Evolutionary conservation across 2,113 vertebrate genomes (phyloP).

Genomic region (Hypanus sabinus): DNA sequence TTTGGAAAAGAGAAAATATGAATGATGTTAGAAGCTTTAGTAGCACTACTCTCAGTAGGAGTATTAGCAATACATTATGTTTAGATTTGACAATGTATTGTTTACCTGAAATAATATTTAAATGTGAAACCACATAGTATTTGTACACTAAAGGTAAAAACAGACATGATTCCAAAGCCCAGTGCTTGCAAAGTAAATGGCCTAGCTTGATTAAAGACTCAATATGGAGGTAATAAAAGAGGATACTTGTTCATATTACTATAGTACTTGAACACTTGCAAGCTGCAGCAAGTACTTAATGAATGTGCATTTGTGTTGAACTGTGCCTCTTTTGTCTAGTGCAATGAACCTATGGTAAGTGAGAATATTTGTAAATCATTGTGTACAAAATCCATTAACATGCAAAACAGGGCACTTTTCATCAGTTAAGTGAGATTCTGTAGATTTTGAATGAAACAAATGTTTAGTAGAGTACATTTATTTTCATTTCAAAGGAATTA

Average conservation of each 20-base stretch:
- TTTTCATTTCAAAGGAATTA: conserved; percentile 36
- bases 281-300: conserved; percentile 51
- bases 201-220: conserved; percentile 36
- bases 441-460: conserved; percentile 37
- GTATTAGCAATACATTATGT: conserved; percentile 30
- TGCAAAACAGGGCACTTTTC: conserved; percentile 38
- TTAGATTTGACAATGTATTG: conserved; percentile 36
- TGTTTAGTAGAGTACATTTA: conserved; percentile 38
- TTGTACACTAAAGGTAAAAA: conserved; percentile 26
- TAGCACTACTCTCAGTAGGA: conserved; percentile 34
- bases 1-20: conserved; percentile 22
- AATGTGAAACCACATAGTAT: conserved; percentile 38
- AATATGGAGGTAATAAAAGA: conserved; percentile 42
- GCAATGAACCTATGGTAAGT: conserved; percentile 44
- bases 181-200: conserved; percentile 30
- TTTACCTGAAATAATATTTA: conserved; percentile 32
- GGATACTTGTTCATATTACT: conserved; percentile 51
- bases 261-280: conserved; percentile 59
- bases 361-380: conserved; percentile 38
- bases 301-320: conserved; percentile 54
- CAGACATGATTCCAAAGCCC: conserved; percentile 35
- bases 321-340: conserved; percentile 47
- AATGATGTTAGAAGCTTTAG: conserved; percentile 29
- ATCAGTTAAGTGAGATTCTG: conserved; percentile 37
- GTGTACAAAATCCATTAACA: conserved; percentile 37